phyloP scores from a whole-genome alignment of 2,113 vertebrate genomes.

The Rattus norvegicus region GRCr8 NC_086036.1:1930501-1931000 shows the following conservation, averaged over 20 bases:
- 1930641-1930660: constrained; percentile 50
- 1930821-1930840: neutral
- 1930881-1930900: neutral
- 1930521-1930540: constrained; percentile 83
- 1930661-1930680: constrained; percentile 23
- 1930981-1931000: neutral
- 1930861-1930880: neutral
- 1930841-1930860: neutral
- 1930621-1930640: constrained; percentile 7
- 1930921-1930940: neutral
- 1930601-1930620: constrained; percentile 31
- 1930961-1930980: neutral
- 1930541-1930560: constrained; percentile 80
- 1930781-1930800: neutral
- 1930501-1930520: constrained; percentile 86
- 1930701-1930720: neutral
- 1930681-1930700: neutral
- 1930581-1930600: constrained; percentile 41
- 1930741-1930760: neutral
- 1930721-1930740: neutral
- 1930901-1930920: neutral
- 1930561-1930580: no score
- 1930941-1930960: neutral
- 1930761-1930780: neutral
- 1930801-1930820: neutral